phyloP scores from a whole-genome alignment of 1,140 invertebrate species.

The Cydia amplana region DNA sequence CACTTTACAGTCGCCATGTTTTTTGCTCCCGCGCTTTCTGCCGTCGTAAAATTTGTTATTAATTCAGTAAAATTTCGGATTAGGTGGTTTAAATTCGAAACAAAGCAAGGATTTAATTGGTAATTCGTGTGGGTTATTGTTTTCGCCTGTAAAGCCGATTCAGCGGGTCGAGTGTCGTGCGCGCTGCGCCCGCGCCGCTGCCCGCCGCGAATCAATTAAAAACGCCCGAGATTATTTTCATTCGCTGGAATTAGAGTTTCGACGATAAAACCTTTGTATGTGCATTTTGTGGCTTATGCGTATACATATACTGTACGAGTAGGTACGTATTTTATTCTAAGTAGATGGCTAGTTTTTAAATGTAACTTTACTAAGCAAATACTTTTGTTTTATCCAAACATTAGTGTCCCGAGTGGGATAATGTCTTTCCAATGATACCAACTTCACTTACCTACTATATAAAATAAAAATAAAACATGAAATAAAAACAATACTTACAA shows the following conservation, averaged over 20 bases:
- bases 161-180: slow-evolving; percentile 37
- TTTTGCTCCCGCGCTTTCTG: slow-evolving; percentile 65
- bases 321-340: no score
- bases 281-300: not conserved
- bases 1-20: slow-evolving; percentile 42
- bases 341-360: no score
- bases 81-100: slow-evolving; percentile 76
- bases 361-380: not conserved
- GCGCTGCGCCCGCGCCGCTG: slow-evolving; percentile 27
- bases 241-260: slow-evolving; percentile 22
- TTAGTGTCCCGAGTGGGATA: no score
- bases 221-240: slow-evolving; percentile 25
- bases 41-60: slow-evolving; percentile 75
- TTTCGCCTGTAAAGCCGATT: slow-evolving; percentile 63
- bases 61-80: slow-evolving; percentile 77
- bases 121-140: slow-evolving; percentile 70
- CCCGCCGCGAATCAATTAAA: slow-evolving; percentile 43
- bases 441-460: no score
- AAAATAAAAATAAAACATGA: no score
- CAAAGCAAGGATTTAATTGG: slow-evolving; percentile 77
- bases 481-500: no score
- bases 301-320: no score
- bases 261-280: slow-evolving; percentile 1
- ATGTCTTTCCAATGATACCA: no score
- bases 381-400: not conserved